Conservation (phyloP, 2,113 vertebrate species). For the Cyanoliseus patagonus region DNA sequence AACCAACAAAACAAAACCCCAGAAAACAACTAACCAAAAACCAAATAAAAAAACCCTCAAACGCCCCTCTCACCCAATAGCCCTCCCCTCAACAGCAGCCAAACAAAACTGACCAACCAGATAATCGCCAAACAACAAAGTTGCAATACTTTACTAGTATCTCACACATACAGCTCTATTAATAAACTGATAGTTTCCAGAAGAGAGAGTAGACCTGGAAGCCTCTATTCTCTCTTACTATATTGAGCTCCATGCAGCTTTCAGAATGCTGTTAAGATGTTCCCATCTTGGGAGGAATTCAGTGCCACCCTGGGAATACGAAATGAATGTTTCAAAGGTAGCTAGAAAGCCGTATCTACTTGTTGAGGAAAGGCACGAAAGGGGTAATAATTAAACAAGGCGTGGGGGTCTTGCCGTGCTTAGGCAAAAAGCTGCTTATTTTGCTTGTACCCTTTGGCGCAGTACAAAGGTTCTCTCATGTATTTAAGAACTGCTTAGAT, state of each 20-base stretch:
- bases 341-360: neutral
- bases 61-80: neutral
- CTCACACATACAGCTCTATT: neutral
- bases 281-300: neutral
- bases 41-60: neutral
- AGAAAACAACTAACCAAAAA: neutral
- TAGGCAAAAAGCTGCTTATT: neutral
- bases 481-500: neutral
- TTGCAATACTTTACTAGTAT: neutral
- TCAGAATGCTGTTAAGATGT: neutral
- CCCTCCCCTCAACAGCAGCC: neutral
- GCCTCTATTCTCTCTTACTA: neutral
- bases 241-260: neutral
- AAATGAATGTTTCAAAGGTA: neutral
- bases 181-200: neutral
- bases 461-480: neutral
- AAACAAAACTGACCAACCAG: neutral
- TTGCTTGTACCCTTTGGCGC: neutral
- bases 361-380: neutral
- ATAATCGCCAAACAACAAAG: neutral
- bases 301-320: neutral
- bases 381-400: conserved; percentile 9
- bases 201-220: neutral
- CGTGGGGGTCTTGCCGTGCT: neutral
- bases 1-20: neutral